Percentiles rank a stretch among this genome's conserved stretches.
phyloP scores from a whole-genome alignment of 2,113 vertebrate genomes.

The Neolamprologus toae region DNA sequence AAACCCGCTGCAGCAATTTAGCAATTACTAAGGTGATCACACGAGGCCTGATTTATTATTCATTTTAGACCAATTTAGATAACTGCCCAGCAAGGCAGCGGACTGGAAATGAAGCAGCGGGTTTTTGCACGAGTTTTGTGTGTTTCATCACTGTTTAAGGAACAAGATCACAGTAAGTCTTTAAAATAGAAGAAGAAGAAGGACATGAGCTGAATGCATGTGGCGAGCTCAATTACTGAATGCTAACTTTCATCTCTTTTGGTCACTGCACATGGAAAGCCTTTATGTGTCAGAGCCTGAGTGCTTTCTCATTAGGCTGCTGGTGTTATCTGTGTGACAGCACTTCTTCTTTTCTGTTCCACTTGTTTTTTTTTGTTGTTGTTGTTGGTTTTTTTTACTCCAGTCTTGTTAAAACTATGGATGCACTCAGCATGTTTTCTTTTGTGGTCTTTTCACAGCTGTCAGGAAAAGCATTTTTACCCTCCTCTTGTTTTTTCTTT shows the following conservation, averaged over 20 bases:
- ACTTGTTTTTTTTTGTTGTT: neutral
- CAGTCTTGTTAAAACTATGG: slow-evolving; percentile 17
- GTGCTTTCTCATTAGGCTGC: slow-evolving; percentile 11
- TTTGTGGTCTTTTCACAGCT: neutral
- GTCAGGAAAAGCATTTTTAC: neutral
- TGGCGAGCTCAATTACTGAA: neutral
- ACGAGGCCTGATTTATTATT: neutral
- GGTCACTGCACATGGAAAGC: neutral
- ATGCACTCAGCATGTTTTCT: neutral
- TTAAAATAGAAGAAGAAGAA: neutral
- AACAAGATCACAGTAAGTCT: neutral
- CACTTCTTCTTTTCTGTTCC: neutral
- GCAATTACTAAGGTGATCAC: neutral
- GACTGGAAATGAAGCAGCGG: neutral
- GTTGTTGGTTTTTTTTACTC: neutral
- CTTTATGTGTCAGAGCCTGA: neutral
- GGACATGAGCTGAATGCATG: neutral
- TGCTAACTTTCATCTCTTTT: neutral
- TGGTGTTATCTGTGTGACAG: neutral
- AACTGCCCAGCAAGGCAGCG: neutral
- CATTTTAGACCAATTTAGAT: neutral
- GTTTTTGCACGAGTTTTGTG: neutral
- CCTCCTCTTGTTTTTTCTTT: neutral
- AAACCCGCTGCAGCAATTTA: neutral
- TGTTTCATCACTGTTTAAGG: neutral